Base-by-base conservation (phyloP, 2,888 invertebrate genomes). In the Anticlea derivata region DNA sequence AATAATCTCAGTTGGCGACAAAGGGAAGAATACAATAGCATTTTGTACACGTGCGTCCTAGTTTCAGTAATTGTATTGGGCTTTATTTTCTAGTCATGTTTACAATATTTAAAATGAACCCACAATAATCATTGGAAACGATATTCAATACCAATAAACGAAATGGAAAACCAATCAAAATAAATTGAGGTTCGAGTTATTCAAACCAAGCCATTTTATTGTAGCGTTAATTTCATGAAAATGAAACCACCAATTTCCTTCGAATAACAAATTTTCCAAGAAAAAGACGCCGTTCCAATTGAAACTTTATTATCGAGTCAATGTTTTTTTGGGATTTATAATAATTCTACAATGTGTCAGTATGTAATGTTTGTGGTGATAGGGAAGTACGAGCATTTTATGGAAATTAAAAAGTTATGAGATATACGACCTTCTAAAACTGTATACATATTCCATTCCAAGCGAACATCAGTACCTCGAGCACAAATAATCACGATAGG, bases 101-200 rank as follows among this genome's bases (percentile, higher is more conserved):
- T 33, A 34, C 29, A 29, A 50, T 50, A 48, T 48, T 38, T 23
- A 37, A 38, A 43, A 52, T 45, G 22, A 27, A 26, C 29, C 37
- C 35, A 24, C 41, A 40, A 34, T 31, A 54, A 50, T 29, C 30
- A 23, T 47, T 24, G 27, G 35, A 30, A 30, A 40, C 38, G 45
- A 45, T 37, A 30, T 53, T 38, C 50, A 38, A 54, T 50, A 50
- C 45, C 50, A 48, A 50, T 58, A 51, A 44, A 45, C 20, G 50
- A 39, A 58, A 58, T 51, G 41, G 53, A 47, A 57, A 47, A 52
- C 50, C 44, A 38, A 38, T 57, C 50, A 44, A 57, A 57, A 44
- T 40, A 50, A 46, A 49, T 52, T 49, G 45, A 37, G 46, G 29
- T 41, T 49, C 45, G 11, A 31, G 30, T 38, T 47, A 49, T 41